Evolutionary conservation across 2,888 invertebrate species (phyloP), one percentile per base, ranked within the genome.

Genomic region (Scaptomyza caliginosa): DNA sequence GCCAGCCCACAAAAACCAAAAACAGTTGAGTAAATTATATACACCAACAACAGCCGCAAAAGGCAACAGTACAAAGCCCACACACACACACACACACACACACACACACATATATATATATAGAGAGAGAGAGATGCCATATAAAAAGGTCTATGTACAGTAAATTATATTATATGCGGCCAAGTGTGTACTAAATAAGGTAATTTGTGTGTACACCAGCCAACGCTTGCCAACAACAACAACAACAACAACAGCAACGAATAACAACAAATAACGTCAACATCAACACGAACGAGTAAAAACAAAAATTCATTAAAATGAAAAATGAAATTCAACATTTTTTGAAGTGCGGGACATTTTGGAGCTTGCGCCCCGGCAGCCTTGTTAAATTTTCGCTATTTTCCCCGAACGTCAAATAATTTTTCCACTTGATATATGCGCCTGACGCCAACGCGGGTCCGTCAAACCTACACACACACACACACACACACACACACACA

Each of bases 91-190:
- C 40, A 50, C 26, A 46, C 19, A 50, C 49, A 55, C 39, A 24
- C 49, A 73, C 32, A 62, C 13, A 59, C 19, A 38, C 19, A 38
- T 19, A 43, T 39, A 19, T 11, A 54, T 38, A 38, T 26, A 34
- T 26, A 26, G 24, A 43, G 51, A 13, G 36, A 26, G 24, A 43
- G 51, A 13, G 36, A 52, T 39, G 63, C 38, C 59, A 78, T 40
- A 69, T 74, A 88, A 74, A 79, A 83, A 76, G 74, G 80, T 77
- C 74, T 75, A 83, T 88, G 74, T 86, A 86, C 86, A 80, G 81
- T 85, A 89, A 89, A 88, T 89, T 89, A 82, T 87, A 82, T 87
- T 83, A 82, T 88, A 84, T 77, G 81, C 76, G 76, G 67, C 85
- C 65, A 77, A 85, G 80, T 83, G 72, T 74, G 68, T 74, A 82